Percentiles rank a stretch among this genome's conserved stretches.
Conservation (phyloP, 2,888 invertebrate species). For the Punctoribates punctum region DNA sequence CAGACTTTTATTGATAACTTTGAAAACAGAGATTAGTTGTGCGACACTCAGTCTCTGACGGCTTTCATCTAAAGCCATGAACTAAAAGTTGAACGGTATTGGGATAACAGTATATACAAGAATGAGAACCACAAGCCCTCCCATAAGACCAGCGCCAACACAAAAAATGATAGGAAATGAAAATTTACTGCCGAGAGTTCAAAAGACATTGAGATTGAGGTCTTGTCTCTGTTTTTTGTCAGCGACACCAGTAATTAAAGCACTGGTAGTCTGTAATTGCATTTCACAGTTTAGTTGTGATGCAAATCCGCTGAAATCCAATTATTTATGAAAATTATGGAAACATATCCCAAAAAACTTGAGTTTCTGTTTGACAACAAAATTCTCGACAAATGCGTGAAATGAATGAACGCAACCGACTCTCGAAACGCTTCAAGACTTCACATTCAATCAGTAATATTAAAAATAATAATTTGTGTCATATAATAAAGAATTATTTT, state of each 20-base stretch:
- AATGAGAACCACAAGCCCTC: not conserved
- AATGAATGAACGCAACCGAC: not conserved
- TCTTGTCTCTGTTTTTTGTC: not conserved
- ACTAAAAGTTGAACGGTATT: not conserved
- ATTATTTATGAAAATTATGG: not conserved
- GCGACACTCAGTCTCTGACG: not conserved
- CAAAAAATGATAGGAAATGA: constrained; percentile 7
- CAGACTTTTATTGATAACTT: not conserved
- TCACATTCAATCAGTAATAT: not conserved
- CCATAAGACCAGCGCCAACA: constrained; percentile 13
- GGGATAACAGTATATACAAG: not conserved
- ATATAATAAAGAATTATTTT: too few relatives aligned
- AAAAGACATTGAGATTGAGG: not conserved
- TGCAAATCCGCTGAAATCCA: not conserved
- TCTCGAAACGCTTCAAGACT: not conserved
- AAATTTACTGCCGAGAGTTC: constrained; percentile 26
- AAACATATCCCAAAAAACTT: too few relatives aligned
- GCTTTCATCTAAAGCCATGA: not conserved
- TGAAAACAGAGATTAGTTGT: not conserved
- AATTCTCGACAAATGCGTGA: not conserved
- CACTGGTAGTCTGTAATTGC: not conserved
- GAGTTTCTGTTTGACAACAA: not conserved
- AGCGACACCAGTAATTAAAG: not conserved
- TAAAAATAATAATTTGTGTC: too few relatives aligned
- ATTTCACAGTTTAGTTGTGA: constrained; percentile 25